These are phyloP conservation scores for Malurus elegans DNA, from an alignment of 2,113 vertebrate genomes.

Conservation along the genomic window DNA sequence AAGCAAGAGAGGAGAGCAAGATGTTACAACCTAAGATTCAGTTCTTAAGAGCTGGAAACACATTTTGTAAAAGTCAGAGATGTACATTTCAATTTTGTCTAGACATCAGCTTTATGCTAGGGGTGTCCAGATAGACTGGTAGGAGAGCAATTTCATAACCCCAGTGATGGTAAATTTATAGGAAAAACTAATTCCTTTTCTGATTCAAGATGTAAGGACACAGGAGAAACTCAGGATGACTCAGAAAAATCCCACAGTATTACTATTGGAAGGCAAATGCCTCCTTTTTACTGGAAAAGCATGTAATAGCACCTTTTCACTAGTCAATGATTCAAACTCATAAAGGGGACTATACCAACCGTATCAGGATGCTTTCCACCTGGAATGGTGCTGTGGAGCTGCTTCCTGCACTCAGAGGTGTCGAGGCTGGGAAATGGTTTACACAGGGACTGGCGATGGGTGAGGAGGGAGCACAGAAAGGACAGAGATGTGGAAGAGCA, in stretches of 20 bases:
- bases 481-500: conserved; percentile 9
- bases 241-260: not conserved
- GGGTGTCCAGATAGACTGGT: not conserved
- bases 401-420: not conserved
- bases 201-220: not conserved
- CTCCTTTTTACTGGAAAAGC: not conserved
- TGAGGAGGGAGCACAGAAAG: not conserved
- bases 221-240: not conserved
- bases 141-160: not conserved
- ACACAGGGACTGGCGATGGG: not conserved
- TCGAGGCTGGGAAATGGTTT: not conserved
- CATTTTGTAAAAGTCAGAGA: not conserved
- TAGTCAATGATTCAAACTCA: not conserved
- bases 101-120: not conserved
- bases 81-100: not conserved
- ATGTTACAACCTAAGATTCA: not conserved
- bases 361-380: not conserved
- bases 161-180: not conserved
- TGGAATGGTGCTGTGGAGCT: not conserved
- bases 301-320: not conserved
- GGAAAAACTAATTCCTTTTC: not conserved
- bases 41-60: not conserved
- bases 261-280: not conserved
- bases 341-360: not conserved
- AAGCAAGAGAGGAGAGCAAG: not conserved